These are phyloP conservation scores for Amphiura filiformis DNA, from an alignment of 35 echinoderm and acorn worm genomes.

Conservation along the genomic window DNA sequence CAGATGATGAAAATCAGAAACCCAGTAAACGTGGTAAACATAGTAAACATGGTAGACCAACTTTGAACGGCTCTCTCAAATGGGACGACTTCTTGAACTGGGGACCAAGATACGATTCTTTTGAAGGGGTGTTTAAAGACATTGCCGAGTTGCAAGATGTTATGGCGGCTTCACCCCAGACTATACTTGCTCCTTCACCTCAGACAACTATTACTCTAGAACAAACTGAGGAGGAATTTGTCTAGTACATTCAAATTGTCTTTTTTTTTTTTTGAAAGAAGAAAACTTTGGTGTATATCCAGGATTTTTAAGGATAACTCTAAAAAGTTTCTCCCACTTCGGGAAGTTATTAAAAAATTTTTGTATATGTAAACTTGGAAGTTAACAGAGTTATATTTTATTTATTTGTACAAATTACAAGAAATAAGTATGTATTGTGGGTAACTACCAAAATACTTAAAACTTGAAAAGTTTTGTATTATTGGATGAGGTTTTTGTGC, in stretches of 20 bases:
- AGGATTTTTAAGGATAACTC: too few relatives aligned
- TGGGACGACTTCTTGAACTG: constrained; percentile 87
- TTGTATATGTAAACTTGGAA: not conserved
- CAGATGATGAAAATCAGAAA: constrained; percentile 80
- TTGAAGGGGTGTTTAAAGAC: constrained; percentile 86
- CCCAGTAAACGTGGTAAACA: too few relatives aligned
- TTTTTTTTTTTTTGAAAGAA: not conserved
- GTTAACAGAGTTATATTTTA: constrained; percentile 12
- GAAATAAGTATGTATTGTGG: too few relatives aligned
- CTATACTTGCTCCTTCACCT: not conserved
- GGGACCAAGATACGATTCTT: constrained; percentile 83
- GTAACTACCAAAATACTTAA: too few relatives aligned
- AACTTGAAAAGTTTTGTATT: too few relatives aligned
- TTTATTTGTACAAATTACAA: not conserved
- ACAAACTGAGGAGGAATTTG: constrained; percentile 40
- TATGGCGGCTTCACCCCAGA: constrained; percentile 15
- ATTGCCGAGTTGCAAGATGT: constrained; percentile 82
- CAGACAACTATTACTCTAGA: constrained; percentile 6
- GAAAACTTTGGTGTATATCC: not conserved
- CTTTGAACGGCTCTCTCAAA: constrained; percentile 67
- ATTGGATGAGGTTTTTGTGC: too few relatives aligned
- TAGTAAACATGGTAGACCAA: constrained; percentile 22
- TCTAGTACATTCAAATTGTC: not conserved
- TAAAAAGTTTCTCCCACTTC: too few relatives aligned
- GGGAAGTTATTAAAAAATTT: not conserved